phyloP scores from a whole-genome alignment of 2,113 vertebrate species.

The Eulemur macaco region DNA sequence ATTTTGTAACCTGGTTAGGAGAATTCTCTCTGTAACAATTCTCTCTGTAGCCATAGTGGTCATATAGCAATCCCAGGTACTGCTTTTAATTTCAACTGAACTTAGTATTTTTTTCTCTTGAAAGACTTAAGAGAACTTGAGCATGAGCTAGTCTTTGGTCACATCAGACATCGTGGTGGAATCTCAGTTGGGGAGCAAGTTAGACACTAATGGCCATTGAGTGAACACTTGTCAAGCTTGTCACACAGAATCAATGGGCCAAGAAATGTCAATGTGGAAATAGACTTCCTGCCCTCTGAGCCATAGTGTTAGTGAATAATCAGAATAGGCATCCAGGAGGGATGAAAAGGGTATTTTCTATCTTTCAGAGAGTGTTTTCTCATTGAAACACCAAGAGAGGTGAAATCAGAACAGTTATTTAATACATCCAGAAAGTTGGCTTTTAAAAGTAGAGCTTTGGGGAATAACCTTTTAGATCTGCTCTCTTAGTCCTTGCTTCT shows the following conservation, averaged over 20 bases:
- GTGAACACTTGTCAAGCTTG: conserved; percentile 37
- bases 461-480: conserved; percentile 22
- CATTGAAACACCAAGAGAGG: neutral
- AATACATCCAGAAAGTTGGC: neutral
- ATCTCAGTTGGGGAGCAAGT: neutral
- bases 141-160: neutral
- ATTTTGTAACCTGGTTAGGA: neutral
- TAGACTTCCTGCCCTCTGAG: neutral
- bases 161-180: neutral
- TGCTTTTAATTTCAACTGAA: neutral
- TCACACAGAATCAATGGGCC: conserved; percentile 36
- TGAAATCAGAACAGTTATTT: conserved; percentile 32
- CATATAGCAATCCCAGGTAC: neutral
- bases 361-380: conserved; percentile 5
- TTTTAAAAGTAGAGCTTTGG: conserved; percentile 14
- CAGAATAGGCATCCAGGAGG: neutral
- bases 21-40: neutral
- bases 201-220: neutral
- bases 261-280: conserved; percentile 50
- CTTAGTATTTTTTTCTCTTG: neutral
- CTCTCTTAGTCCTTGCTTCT: neutral
- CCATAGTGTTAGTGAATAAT: neutral
- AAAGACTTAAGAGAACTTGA: neutral
- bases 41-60: neutral
- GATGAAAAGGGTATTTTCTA: neutral